Evolutionary conservation across 2,113 vertebrate species (phyloP), one percentile per base, ranked within the genome.

Genomic region (Euleptes europaea): DNA sequence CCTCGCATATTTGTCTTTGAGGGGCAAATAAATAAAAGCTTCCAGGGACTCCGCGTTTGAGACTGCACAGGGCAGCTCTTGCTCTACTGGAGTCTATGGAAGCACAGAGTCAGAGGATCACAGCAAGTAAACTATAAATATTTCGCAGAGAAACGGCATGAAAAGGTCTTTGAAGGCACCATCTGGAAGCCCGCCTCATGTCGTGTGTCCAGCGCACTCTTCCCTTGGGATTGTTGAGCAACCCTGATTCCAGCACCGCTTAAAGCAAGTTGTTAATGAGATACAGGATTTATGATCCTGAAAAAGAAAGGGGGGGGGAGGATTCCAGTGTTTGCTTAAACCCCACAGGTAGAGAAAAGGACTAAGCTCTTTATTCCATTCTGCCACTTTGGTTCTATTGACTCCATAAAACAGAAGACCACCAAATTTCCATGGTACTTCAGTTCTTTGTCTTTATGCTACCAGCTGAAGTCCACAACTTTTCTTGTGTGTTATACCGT

Each of bases 1-100:
- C 79, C 66, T 86, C 73, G 47, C 28, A 85, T 94, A 89, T 69
- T 82, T 82, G 38, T 76, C 65, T 80, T 15, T 8, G 9, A 3
- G 0, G 42, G 71, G 23, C 31, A 38, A 70, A 87, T 47, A 31
- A 78, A 3, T n/a, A 8, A 28, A 28, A 40, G 12, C 3, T 15
- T 47, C 47, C 70, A 0, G 0, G 28, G 47, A 76, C 35, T 67
- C 79, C n/a, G 26, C 2, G 76, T 6, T 10, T 49, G 66, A 74
- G 5, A 7, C 47, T 57, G 65, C 28, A 17, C 42, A 77, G 40
- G 33, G 42, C 31, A 78, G 1, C 23, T 15, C 38, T 60, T 70
- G 23, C 31, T 70, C 31, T 40, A 49, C 33, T 81, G 78, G 63
- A 65, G 84, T 57, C 74, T 60, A 82, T 23, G 54, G 74, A 71